These are phyloP conservation scores for Acanthurus tractus DNA, from an alignment of 2,797 vertebrate species.

Conservation along the genomic window DNA sequence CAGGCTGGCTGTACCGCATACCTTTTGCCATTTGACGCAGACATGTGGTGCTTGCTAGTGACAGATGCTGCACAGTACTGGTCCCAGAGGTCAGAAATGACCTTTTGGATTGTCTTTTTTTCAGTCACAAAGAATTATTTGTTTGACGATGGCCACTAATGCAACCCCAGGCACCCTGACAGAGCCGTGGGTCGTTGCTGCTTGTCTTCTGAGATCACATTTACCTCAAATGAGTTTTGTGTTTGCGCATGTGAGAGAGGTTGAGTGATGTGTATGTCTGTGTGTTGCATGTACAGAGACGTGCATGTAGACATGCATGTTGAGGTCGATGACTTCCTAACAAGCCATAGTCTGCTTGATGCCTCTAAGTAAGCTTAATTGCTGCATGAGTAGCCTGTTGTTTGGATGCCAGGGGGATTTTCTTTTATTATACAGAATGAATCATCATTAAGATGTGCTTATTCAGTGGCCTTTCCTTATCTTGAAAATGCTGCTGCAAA, in stretches of 20 bases:
- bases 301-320: slow-evolving; percentile 29
- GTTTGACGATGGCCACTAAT: slow-evolving; percentile 82
- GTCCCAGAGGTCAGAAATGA: slow-evolving; percentile 82
- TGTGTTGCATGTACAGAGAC: slow-evolving; percentile 14
- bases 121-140: slow-evolving; percentile 84
- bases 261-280: slow-evolving; percentile 30
- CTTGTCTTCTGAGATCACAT: slow-evolving; percentile 84
- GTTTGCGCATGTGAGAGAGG: slow-evolving; percentile 13
- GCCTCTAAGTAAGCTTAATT: slow-evolving; percentile 83
- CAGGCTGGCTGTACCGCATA: slow-evolving; percentile 51
- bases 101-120: slow-evolving; percentile 82
- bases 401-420: slow-evolving; percentile 79
- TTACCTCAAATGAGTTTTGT: slow-evolving; percentile 69
- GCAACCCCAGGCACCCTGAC: slow-evolving; percentile 80
- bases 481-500: slow-evolving; percentile 49
- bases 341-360: slow-evolving; percentile 71
- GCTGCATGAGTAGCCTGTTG: slow-evolving; percentile 84
- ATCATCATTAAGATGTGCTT: slow-evolving; percentile 83
- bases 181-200: slow-evolving; percentile 73
- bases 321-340: slow-evolving; percentile 48
- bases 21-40: slow-evolving; percentile 82
- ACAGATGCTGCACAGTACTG: slow-evolving; percentile 81
- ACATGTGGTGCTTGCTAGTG: slow-evolving; percentile 73
- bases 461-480: slow-evolving; percentile 67
- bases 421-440: slow-evolving; percentile 82